Evolutionary conservation across 2,113 vertebrate genomes (phyloP), one percentile per base, ranked within the genome.

Genomic region (Microcebus lehilahytsara): DNA sequence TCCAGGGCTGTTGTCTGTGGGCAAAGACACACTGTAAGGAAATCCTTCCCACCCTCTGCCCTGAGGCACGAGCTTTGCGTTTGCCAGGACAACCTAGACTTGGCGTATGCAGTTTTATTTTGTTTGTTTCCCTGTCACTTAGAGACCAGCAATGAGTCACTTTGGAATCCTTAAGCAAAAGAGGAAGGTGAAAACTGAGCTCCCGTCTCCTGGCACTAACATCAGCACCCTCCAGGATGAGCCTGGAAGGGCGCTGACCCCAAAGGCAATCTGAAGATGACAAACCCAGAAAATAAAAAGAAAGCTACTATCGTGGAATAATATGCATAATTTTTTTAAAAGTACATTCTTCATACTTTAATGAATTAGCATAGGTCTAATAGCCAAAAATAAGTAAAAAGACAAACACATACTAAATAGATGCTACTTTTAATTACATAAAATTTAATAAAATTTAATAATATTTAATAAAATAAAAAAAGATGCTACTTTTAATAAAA

Each of bases 1-100:
- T 99, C 99, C 98, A 99, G 96, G 97, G 98, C 93, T 27, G 98
- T 75, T 6, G 99, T 99, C 99, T 99, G 98, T 53, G 69, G 96
- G 96, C 75, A 97, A 96, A 98, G 96, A 93, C 1, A 89, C 23
- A 17, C 37, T 23, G 60, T n/a, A 89, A 80, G 77, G 79, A 95
- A 93, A 95, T 62, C 32, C 67, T 64, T 22, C 40, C 27, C 49
- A 1, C 19, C 30, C 2, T 37, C n/a, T 58, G 34, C 49, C 34
- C 27, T 16, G 69, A 72, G 66, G 92, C 17, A 16, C 2, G 1
- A 58, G 20, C 13, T 9, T 46, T 10, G 20, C 34, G 4, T 42
- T 42, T 40, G 40, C 40, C 67, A 22, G 27, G 20, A 81, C 22
- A 53, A 11, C 7, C 51, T 0, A 0, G 9, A 32, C 20, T 62